Conservation (phyloP, 2,888 invertebrate genomes). For the Epinotia demarniana region DNA sequence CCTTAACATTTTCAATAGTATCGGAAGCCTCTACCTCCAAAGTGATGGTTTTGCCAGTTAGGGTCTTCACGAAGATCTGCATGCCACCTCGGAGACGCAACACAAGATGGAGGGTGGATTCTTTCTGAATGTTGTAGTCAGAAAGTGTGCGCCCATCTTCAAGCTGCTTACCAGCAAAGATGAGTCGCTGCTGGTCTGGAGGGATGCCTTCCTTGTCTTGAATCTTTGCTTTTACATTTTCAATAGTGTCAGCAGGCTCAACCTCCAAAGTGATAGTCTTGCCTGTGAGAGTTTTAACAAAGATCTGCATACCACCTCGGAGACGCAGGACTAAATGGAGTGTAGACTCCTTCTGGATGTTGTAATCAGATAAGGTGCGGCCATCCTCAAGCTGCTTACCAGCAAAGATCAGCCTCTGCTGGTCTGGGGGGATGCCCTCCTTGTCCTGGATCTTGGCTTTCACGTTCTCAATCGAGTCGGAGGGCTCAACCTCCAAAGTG, state of each 20-base stretch:
- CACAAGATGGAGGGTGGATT: constrained; percentile 66
- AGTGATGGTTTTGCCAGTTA: constrained; percentile 70
- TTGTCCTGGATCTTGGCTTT: constrained; percentile 74
- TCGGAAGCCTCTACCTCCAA: constrained; percentile 65
- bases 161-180: constrained; percentile 69
- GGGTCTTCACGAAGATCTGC: constrained; percentile 73
- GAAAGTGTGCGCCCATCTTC: constrained; percentile 69
- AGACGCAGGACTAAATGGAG: constrained; percentile 67
- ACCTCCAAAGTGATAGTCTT: constrained; percentile 70
- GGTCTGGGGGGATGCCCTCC: constrained; percentile 71
- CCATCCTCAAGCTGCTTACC: constrained; percentile 71
- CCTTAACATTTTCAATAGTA: constrained; percentile 49
- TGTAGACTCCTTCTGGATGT: constrained; percentile 70
- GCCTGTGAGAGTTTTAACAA: constrained; percentile 68
- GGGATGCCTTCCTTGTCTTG: constrained; percentile 74
- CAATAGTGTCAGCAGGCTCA: constrained; percentile 71
- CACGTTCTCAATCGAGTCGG: constrained; percentile 70
- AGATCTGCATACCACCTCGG: constrained; percentile 72
- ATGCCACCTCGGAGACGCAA: constrained; percentile 70
- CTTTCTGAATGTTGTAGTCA: constrained; percentile 71
- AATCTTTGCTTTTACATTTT: constrained; percentile 74
- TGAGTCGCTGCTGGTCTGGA: constrained; percentile 70
- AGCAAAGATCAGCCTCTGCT: constrained; percentile 68
- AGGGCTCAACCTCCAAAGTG: constrained; percentile 67
- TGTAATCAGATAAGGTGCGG: constrained; percentile 68